A percentile compares a stretch with the other conserved stretches of the same genome.
These are phyloP conservation scores for Hylaeus anthracinus DNA, from an alignment of 1,140 invertebrate genomes.

Conservation along the genomic window DNA sequence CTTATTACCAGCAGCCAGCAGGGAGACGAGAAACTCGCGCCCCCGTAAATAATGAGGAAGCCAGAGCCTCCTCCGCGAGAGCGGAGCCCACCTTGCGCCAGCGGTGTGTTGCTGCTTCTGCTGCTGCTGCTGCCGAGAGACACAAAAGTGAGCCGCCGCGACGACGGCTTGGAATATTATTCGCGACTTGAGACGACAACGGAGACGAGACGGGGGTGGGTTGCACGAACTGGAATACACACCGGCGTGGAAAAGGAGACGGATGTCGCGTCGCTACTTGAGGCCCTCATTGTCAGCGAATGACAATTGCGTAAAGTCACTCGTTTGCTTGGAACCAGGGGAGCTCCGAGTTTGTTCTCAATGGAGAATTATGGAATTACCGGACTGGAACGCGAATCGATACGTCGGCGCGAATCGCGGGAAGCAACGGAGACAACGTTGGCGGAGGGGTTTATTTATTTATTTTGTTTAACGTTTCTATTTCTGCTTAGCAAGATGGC, in stretches of 20 bases:
- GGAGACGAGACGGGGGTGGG: slow-evolving; percentile 3
- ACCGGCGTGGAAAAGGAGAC: slow-evolving; percentile 33
- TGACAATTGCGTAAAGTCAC: slow-evolving; percentile 45
- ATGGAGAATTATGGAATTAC: slow-evolving; percentile 42
- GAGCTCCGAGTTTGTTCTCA: slow-evolving; percentile 16
- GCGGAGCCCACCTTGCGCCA: slow-evolving; percentile 4
- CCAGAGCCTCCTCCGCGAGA: neutral
- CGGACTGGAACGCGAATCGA: slow-evolving; percentile 2
- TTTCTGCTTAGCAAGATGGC: too few relatives aligned
- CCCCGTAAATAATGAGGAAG: slow-evolving; percentile 63
- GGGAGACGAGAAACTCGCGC: slow-evolving; percentile 60
- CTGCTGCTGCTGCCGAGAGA: slow-evolving; percentile 30
- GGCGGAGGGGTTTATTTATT: too few relatives aligned
- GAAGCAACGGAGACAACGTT: neutral
- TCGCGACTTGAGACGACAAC: slow-evolving; percentile 39
- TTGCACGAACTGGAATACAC: slow-evolving; percentile 19
- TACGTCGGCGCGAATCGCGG: neutral
- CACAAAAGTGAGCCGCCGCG: slow-evolving; percentile 53
- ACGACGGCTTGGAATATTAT: slow-evolving; percentile 54
- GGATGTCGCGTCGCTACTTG: slow-evolving; percentile 55
- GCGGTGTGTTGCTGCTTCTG: slow-evolving; percentile 7
- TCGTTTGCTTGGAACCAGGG: slow-evolving; percentile 17
- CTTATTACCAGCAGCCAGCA: slow-evolving; percentile 58
- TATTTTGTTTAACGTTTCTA: too few relatives aligned
- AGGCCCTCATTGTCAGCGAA: slow-evolving; percentile 45